Conservation (phyloP, 1,140 invertebrate genomes). For the Drosophila bifasciata region DNA sequence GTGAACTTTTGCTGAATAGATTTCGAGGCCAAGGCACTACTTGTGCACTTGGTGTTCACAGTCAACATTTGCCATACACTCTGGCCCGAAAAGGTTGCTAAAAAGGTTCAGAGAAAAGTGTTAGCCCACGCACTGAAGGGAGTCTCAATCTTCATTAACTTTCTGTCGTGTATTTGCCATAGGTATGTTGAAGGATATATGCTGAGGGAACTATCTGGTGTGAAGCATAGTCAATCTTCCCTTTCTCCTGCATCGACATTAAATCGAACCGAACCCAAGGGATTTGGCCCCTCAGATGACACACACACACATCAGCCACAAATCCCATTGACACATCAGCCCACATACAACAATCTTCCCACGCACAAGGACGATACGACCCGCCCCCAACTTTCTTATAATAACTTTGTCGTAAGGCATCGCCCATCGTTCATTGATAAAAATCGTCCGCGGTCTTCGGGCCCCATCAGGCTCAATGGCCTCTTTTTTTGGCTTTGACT, state of each 20-base stretch:
- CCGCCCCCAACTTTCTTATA: conserved; percentile 31
- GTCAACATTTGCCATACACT: conserved; percentile 15
- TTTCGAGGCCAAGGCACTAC: background rate
- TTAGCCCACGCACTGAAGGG: background rate
- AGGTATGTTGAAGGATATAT: no score
- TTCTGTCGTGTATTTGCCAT: no score
- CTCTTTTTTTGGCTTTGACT: conserved; percentile 16
- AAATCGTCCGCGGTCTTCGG: conserved; percentile 43
- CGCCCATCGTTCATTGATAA: conserved; percentile 74
- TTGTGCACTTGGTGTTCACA: conserved; percentile 1
- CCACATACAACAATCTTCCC: conserved; percentile 22
- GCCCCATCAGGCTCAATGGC: background rate
- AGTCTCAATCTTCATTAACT: background rate
- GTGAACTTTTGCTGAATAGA: background rate
- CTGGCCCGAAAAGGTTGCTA: background rate
- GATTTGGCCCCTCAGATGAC: conserved; percentile 19
- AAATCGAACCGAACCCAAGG: background rate
- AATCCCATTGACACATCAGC: background rate
- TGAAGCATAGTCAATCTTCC: conserved; percentile 1
- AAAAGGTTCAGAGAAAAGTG: conserved; percentile 3
- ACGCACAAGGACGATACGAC: conserved; percentile 30
- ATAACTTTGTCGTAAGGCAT: conserved; percentile 29
- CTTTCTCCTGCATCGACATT: background rate
- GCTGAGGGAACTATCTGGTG: background rate
- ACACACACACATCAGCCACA: background rate